Evolutionary conservation across 2,797 vertebrate genomes (phyloP), one percentile per base, ranked within the genome.

Genomic region (Sebastes cheni): DNA sequence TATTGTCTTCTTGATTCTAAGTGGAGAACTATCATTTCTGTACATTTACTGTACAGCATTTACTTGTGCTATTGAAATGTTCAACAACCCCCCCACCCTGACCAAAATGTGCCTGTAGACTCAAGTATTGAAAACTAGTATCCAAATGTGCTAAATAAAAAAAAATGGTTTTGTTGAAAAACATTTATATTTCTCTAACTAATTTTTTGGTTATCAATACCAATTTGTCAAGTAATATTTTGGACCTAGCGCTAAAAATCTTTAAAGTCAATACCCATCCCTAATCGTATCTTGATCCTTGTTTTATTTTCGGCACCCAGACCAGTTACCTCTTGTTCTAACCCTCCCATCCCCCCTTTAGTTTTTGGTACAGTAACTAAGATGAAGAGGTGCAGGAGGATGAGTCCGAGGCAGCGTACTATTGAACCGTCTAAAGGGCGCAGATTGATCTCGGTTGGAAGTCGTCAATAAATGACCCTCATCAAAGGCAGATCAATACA

Each of bases 401-500:
- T 71, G 60, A 64, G 62, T 42, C 34, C 14, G 68, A 75, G 72
- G 30, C 77, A 77, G 39, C 25, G 46, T 75, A 64, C 80, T 90
- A 91, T 90, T 83, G 85, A 92, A 60, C 69, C 18, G 8, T 79
- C 69, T 86, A 88, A 91, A 90, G 87, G 81, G 64, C 70, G 22
- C 42, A 22, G 32, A 89, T 89, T 86, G 86, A 91, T 90, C 75
- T 68, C 4, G 29, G 58, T 77, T 83, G 68, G 67, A 82, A 85
- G 68, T 11, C 10, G 69, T 93, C 88, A 80, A 93, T 93, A 91
- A 86, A 84, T 82, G 75, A 88, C 87, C 84, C 74, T 90, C 78
- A 75, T 94, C 85, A 92, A 93, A 90, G 79, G 30, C 61, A 22
- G 76, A 91, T 94, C 92, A 81, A 93, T 92, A 81, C 6, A 2